Evolutionary conservation across 1,140 invertebrate genomes (phyloP).

Genomic region (Penaeus vannamei): DNA sequence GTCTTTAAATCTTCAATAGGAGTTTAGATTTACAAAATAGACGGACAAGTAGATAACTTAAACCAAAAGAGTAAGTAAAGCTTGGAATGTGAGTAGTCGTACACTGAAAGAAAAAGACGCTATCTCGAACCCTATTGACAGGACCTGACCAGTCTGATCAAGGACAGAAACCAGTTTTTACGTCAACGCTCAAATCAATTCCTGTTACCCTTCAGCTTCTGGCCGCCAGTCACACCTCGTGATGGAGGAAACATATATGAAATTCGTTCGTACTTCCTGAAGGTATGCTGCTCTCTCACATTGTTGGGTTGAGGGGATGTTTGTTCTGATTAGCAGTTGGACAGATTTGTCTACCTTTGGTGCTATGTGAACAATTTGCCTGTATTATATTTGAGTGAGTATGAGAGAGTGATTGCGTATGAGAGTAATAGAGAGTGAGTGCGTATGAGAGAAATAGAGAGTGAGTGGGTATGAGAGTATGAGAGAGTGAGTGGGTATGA

Average conservation of each 20-base stretch:
- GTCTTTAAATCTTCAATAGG: neutral
- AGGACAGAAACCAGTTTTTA: slow-evolving; percentile 87
- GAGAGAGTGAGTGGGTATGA: no score
- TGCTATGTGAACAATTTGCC: no score
- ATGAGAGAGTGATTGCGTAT: no score
- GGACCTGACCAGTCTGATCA: slow-evolving; percentile 78
- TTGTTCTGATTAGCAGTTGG: neutral
- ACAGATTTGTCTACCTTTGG: no score
- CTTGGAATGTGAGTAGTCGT: no score
- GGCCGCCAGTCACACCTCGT: slow-evolving; percentile 80
- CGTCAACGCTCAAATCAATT: slow-evolving; percentile 93
- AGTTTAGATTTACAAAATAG: neutral
- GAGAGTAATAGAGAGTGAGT: no score
- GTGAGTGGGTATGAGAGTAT: no score
- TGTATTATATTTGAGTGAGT: no score
- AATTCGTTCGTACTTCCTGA: slow-evolving; percentile 91
- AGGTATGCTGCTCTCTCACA: slow-evolving; percentile 70
- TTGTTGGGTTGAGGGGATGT: neutral
- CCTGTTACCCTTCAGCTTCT: slow-evolving; percentile 81
- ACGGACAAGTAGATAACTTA: neutral
- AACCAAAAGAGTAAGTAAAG: neutral
- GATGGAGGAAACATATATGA: slow-evolving; percentile 90
- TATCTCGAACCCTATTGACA: slow-evolving; percentile 50
- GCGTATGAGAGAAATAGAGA: no score
- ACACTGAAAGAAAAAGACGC: neutral